Conservation (phyloP, 2,888 invertebrate species). For the Lagria hirta region DNA sequence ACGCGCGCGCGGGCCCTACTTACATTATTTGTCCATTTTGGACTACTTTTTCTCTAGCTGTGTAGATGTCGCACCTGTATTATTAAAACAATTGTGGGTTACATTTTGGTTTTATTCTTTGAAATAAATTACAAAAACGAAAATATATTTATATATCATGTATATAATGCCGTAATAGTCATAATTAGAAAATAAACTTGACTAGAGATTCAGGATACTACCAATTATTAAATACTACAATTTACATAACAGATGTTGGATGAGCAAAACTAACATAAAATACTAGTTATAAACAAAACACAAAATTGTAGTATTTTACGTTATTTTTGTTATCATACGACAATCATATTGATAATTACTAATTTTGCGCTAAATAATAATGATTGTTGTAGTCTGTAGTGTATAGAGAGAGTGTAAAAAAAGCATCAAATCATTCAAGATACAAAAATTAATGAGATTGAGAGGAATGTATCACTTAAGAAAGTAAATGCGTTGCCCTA, state of each 20-base stretch:
- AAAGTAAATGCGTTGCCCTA: constrained; percentile 36
- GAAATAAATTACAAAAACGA: constrained; percentile 48
- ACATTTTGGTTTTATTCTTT: constrained; percentile 45
- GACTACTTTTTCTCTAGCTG: constrained; percentile 54
- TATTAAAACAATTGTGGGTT: constrained; percentile 38
- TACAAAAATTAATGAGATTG: constrained; percentile 32
- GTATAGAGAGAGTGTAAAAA: constrained; percentile 20
- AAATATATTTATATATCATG: no score
- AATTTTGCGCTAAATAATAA: constrained; percentile 37
- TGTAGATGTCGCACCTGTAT: constrained; percentile 32
- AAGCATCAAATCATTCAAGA: constrained; percentile 26
- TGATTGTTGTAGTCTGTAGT: constrained; percentile 34
- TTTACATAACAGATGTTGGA: constrained; percentile 45
- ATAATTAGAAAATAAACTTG: constrained; percentile 30
- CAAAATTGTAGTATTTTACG: constrained; percentile 29
- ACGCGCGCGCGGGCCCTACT: constrained; percentile 15
- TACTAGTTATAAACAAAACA: constrained; percentile 24
- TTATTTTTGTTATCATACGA: constrained; percentile 34
- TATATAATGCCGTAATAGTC: constrained; percentile 32
- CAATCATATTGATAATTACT: constrained; percentile 36
- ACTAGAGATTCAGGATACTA: constrained; percentile 37
- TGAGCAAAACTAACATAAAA: constrained; percentile 40
- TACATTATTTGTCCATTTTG: constrained; percentile 51
- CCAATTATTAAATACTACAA: constrained; percentile 47
- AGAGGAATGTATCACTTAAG: constrained; percentile 46